A percentile compares a stretch with the other conserved stretches of the same genome.
These are phyloP conservation scores for Cotesia chilonis DNA, from an alignment of 1,140 invertebrate genomes.

Conservation along the genomic window DNA sequence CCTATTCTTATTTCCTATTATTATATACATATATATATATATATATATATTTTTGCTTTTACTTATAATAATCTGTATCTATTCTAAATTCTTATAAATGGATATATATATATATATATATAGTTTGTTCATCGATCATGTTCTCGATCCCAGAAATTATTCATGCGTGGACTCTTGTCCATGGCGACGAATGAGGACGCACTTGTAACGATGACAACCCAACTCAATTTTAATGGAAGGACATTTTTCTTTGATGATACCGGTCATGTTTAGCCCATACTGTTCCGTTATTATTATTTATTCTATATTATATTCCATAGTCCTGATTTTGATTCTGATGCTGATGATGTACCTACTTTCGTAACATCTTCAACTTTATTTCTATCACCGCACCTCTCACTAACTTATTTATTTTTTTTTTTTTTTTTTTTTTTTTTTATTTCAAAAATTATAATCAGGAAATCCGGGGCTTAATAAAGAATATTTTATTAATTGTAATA, in stretches of 20 bases:
- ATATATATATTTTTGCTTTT: too few species aligned
- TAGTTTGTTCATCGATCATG: not conserved
- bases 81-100: too few species aligned
- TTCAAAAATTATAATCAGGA: too few species aligned
- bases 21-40: not conserved
- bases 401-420: too few species aligned
- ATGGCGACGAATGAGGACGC: not conserved
- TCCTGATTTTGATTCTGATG: not conserved
- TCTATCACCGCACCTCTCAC: too few species aligned
- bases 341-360: too few species aligned
- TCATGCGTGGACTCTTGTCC: slow-evolving; percentile 9
- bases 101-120: not conserved
- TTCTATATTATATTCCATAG: not conserved
- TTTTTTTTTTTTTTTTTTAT: too few species aligned
- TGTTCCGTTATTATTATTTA: slow-evolving; percentile 1
- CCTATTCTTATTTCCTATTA: too few species aligned
- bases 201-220: slow-evolving; percentile 20
- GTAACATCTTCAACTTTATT: too few species aligned
- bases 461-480: too few species aligned
- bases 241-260: slow-evolving; percentile 19
- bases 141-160: slow-evolving; percentile 1
- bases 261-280: not conserved
- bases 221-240: slow-evolving; percentile 25
- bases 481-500: too few species aligned
- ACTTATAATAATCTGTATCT: too few species aligned